Base-by-base conservation (phyloP, 92 coral and sea anemone species). In the Porites evermanni region DNA sequence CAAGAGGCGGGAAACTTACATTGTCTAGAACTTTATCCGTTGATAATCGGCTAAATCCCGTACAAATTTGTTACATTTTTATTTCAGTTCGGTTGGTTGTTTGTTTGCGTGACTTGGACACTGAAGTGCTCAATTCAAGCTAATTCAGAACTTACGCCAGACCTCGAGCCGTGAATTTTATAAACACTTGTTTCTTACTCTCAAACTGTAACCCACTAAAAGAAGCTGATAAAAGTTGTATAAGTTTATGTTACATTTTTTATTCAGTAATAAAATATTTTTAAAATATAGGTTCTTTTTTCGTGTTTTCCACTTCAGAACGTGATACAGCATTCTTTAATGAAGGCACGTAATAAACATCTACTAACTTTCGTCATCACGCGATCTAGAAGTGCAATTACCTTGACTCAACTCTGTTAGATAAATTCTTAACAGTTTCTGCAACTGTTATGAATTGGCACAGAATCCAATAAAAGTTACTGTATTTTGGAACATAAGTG, bases 281-380 rank as follows among this genome's bases (percentile, higher is more conserved):
- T 0, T 38, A 38, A 38, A 38, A 38, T 38, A 5, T 38, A 38
- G 7, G 47, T 38, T 38, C 17, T 38, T 38, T 38, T 4, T 38
- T 38, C 5, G 47, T 38, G 47, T 38, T 38, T 38, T 38, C 47
- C 6, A 38, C 47, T 38, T 4, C 18, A 24, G 4, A 16, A 24
- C 10, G 6, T 38, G 47, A 38, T 38, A 38, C 47, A 38, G 47
- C 47, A 38, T 38, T 38, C 47, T 32, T 38, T 23, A 3, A 59
- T 70, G 86, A 81, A 76, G 9, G 3, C 78, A 78, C 78, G 60
- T 44, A 81, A 81, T 81, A 54, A 56, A 52, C n/a, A 71, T 71
- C 71, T 63, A 10, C 11, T 11, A 24, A 70, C 78, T 13, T 56
- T 20, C 16, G 86, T 59, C 78, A 70, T 81, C 86, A 81, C 86